phyloP scores from a whole-genome alignment of 2,797 vertebrate species.

The Molossus alvarezi region DNA sequence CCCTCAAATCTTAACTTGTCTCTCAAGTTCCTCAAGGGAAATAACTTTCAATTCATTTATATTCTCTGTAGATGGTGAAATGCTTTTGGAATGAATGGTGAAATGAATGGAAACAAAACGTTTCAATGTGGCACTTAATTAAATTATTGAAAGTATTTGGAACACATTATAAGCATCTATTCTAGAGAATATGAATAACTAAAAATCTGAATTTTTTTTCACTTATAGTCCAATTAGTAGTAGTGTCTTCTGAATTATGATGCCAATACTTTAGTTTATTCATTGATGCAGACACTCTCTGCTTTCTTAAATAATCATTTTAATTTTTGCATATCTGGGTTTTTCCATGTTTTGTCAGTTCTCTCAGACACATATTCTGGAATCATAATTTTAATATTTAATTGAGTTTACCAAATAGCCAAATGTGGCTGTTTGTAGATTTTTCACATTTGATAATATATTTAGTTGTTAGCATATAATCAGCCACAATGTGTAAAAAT shows the following conservation, averaged over 20 bases:
- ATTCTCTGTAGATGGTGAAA: constrained; percentile 59
- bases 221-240: constrained; percentile 63
- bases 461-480: neutral
- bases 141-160: constrained; percentile 74
- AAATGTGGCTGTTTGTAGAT: neutral
- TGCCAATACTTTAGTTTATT: constrained; percentile 60
- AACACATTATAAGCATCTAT: constrained; percentile 66
- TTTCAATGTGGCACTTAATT: constrained; percentile 77
- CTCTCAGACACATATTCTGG: constrained; percentile 4
- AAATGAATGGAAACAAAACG: constrained; percentile 73
- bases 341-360: constrained; percentile 57
- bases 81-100: constrained; percentile 54
- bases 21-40: constrained; percentile 69
- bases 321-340: constrained; percentile 39
- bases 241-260: constrained; percentile 63
- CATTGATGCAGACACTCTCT: constrained; percentile 60
- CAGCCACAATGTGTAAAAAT: neutral
- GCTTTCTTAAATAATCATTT: constrained; percentile 46
- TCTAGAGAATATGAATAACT: constrained; percentile 75
- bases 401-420: constrained; percentile 23
- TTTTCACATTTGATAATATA: neutral
- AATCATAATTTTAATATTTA: constrained; percentile 7
- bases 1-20: constrained; percentile 49
- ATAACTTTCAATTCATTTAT: constrained; percentile 58
- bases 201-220: constrained; percentile 70